These are phyloP conservation scores for Parnassius orleans DNA, from an alignment of 2,888 invertebrate genomes.

Conservation along the genomic window DNA sequence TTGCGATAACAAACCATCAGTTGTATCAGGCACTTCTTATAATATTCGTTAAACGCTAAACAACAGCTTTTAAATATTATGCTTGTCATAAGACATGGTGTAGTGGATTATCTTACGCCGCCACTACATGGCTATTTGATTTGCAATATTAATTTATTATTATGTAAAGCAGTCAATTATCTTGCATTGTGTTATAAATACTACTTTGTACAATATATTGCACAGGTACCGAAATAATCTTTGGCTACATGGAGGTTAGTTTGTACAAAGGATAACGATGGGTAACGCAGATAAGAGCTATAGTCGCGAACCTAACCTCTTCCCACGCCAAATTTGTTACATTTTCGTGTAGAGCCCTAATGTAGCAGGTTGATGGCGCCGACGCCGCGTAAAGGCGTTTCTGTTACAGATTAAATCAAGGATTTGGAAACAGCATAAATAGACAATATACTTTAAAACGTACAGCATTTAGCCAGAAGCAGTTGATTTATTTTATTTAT, in stretches of 20 bases:
- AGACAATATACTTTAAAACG: background rate
- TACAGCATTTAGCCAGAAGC: background rate
- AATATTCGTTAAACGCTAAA: background rate
- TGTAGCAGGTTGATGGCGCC: slow-evolving; percentile 39
- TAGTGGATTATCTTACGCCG: too few species aligned
- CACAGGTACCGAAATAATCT: too few species aligned
- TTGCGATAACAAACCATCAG: background rate
- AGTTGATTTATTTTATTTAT: too few species aligned
- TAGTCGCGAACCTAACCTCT: slow-evolving; percentile 74
- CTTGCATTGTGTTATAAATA: background rate
- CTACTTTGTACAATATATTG: too few species aligned
- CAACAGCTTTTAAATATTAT: background rate
- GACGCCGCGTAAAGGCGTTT: slow-evolving; percentile 8
- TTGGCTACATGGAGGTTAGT: background rate
- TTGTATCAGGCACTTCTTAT: background rate
- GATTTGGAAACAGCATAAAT: background rate
- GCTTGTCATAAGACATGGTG: too few species aligned
- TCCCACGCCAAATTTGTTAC: slow-evolving; percentile 73
- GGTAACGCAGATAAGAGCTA: slow-evolving; percentile 68
- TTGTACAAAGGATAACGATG: slow-evolving; percentile 49
- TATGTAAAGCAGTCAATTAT: background rate
- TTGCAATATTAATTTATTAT: background rate
- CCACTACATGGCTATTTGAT: too few species aligned
- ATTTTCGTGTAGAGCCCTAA: slow-evolving; percentile 61
- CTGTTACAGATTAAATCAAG: slow-evolving; percentile 14